Evolutionary conservation across 2,888 invertebrate genomes (phyloP), one percentile per base, ranked within the genome.

Genomic region (Hyalella azteca): DNA sequence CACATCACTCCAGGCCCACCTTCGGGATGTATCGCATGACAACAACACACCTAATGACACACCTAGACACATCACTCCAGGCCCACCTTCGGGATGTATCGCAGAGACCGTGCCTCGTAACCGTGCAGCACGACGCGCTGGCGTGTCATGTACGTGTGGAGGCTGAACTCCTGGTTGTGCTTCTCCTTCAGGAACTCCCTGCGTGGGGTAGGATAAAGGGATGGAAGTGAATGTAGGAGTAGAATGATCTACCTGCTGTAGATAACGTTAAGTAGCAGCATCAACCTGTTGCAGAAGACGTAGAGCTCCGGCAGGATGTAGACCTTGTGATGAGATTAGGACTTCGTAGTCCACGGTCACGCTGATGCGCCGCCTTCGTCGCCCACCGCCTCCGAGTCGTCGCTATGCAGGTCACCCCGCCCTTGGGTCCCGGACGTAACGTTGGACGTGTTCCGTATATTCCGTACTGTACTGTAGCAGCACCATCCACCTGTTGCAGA

Each of bases 21-120:
- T 94, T 95, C 48, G 95, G 95, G 86, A 95, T 89, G 87, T 92
- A 90, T 87, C 91, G 92, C 84, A 94, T n/a, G n/a, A n/a, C n/a
- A n/a, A n/a, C n/a, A n/a, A n/a, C n/a, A n/a, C n/a, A n/a, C n/a
- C n/a, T n/a, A n/a, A n/a, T n/a, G n/a, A n/a, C n/a, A n/a, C n/a
- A n/a, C n/a, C n/a, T n/a, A n/a, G n/a, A n/a, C n/a, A n/a, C n/a
- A n/a, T n/a, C n/a, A n/a, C n/a, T n/a, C n/a, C n/a, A n/a, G 4
- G 22, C 81, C 84, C 88, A 94, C 94, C 91, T 94, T 95, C 48
- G 95, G 95, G 86, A 95, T 89, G 87, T 92, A 90, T 87, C 91
- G 92, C 84, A 94, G 92, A 15, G 91, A 90, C 85, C 95, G 89
- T 85, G 93, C 93, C 85, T 95, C 94, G 83, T 92, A 90, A 0